These are phyloP conservation scores for Campoletis raptor DNA, from an alignment of 2,888 invertebrate species.

Conservation along the genomic window DNA sequence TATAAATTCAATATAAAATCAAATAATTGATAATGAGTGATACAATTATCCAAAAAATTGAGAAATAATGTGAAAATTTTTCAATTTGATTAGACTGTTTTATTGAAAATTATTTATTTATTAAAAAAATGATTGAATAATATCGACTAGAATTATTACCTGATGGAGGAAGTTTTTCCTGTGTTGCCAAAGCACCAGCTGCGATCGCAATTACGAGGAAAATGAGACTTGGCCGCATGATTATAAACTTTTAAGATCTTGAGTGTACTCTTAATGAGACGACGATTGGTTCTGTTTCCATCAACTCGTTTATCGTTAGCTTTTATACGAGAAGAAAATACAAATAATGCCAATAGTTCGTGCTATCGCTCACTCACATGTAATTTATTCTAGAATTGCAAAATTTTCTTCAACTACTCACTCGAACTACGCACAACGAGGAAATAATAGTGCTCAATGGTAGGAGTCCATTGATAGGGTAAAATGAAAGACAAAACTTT, in stretches of 20 bases:
- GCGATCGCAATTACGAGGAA: slow-evolving; percentile 32
- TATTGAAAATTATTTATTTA: neutral
- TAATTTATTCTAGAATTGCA: neutral
- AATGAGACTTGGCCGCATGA: slow-evolving; percentile 51
- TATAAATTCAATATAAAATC: no score
- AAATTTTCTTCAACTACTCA: neutral
- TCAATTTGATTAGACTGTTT: no score
- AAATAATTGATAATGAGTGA: no score
- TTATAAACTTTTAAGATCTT: slow-evolving; percentile 1
- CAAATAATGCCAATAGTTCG: neutral
- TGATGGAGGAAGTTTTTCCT: neutral
- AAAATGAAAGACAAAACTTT: neutral
- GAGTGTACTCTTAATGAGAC: slow-evolving; percentile 4
- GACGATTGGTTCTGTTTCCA: neutral
- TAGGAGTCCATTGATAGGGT: neutral
- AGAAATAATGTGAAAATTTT: no score
- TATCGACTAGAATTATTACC: neutral
- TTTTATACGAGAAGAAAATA: neutral
- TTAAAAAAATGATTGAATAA: neutral
- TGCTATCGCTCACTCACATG: neutral
- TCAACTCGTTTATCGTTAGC: neutral
- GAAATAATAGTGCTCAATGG: neutral
- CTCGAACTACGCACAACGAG: neutral
- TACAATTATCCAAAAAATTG: no score
- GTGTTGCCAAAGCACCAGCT: slow-evolving; percentile 6